phyloP scores from a whole-genome alignment of 2,113 vertebrate genomes.

The Rhodinocichla rosea region DNA sequence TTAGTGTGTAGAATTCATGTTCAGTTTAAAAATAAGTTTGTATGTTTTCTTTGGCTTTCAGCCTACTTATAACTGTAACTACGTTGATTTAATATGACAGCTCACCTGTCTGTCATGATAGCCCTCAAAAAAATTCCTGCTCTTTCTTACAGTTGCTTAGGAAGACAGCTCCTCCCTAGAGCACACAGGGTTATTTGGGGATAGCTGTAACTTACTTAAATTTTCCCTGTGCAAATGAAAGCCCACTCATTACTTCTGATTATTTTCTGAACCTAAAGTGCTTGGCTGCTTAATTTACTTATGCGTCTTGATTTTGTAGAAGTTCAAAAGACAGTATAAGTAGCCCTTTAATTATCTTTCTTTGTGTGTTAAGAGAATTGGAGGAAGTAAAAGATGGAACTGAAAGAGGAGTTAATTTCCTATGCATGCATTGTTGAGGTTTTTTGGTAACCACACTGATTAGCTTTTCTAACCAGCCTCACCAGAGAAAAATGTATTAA shows the following conservation, averaged over 20 bases:
- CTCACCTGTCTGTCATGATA: not conserved
- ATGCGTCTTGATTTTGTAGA: not conserved
- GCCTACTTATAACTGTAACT: not conserved
- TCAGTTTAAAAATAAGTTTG: not conserved
- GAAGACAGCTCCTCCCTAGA: not conserved
- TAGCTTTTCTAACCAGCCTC: not conserved
- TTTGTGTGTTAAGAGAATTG: not conserved
- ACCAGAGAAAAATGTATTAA: not conserved
- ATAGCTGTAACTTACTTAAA: not conserved
- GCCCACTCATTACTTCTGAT: not conserved
- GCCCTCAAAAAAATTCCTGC: not conserved
- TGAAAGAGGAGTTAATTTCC: not conserved
- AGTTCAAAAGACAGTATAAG: not conserved
- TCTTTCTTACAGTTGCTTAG: not conserved
- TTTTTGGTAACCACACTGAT: not conserved
- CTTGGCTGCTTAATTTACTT: not conserved
- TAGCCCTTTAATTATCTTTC: not conserved
- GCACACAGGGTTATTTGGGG: not conserved
- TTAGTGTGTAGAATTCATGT: not conserved
- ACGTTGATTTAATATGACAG: constrained; percentile 30
- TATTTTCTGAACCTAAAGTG: not conserved
- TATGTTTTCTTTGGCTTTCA: constrained; percentile 6
- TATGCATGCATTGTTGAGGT: not conserved
- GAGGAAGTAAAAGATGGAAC: not conserved
- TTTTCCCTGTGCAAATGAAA: not conserved